phyloP scores from a whole-genome alignment of 2,797 vertebrate species.

The Squalus acanthias region DNA sequence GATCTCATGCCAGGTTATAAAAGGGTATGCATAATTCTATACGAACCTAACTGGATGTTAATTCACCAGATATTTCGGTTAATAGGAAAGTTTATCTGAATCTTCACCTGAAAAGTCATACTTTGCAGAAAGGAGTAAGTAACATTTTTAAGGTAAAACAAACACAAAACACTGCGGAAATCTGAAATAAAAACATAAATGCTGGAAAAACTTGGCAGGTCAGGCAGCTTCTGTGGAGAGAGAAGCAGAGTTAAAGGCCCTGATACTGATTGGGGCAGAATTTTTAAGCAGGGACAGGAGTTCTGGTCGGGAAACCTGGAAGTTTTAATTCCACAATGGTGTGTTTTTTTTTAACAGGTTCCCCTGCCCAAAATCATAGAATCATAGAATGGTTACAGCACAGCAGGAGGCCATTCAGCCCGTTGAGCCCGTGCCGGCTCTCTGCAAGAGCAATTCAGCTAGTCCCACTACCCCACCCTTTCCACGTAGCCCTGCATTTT shows the following conservation, averaged over 20 bases:
- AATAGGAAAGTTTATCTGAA: not conserved
- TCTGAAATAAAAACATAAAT: not conserved
- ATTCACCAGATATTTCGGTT: not conserved
- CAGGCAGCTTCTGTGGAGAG: not conserved
- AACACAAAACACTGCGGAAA: not conserved
- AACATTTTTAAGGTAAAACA: not conserved
- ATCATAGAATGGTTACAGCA: too few species aligned
- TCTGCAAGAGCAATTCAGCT: too few species aligned
- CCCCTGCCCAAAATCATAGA: too few species aligned
- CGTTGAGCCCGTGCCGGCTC: too few species aligned
- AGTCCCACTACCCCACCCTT: too few species aligned
- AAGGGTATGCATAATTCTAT: not conserved
- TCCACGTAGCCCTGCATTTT: too few species aligned
- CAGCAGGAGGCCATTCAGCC: too few species aligned
- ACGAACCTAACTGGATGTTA: not conserved
- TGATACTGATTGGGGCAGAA: too few species aligned
- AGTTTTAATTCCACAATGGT: too few species aligned
- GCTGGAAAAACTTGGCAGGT: not conserved
- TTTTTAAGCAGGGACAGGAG: too few species aligned
- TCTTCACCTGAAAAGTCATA: not conserved
- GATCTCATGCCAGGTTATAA: not conserved
- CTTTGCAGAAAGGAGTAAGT: not conserved
- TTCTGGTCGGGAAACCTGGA: too few species aligned
- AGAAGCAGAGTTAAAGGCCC: not conserved
- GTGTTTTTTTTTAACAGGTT: too few species aligned